Evolutionary conservation across 2,797 vertebrate genomes (phyloP), one percentile per base, ranked within the genome.

Genomic region (Cottoperca gobio): DNA sequence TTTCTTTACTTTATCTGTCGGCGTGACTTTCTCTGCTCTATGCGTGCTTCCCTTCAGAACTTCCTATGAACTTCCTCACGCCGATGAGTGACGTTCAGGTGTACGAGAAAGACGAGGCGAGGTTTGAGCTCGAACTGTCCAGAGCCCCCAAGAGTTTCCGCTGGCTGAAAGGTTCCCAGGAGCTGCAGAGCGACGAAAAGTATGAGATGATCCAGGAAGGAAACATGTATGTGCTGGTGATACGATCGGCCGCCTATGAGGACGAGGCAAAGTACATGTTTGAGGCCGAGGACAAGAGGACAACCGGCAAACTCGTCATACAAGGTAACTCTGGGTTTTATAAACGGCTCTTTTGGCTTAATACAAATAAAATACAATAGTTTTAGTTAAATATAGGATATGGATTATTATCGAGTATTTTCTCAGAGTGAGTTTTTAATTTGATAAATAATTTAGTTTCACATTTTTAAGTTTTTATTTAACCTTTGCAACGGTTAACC

Each of bases 221-320:
- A 54, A 97, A 96, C 49, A 93, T 93, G 57, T 95, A 96, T 13
- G 85, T 91, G 8, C 87, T 99, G 74, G 59, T 95, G 64, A 94
- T 99, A 86, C 97, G 94, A 81, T 95, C 93, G 2, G 96, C 95
- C 23, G 95, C 95, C 11, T 99, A 96, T 83, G 98, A 99, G 0
- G 98, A 99, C 75, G 98, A 99, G 88, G 97, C 96, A 7, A 99
- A 99, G 88, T 99, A 99, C 75, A 96, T 96, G 40, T 99, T 99
- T 90, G 98, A 99, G 92, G 97, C 97, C 0, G 98, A 99, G 85
- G 98, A 99, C 87, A 98, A 99, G 88, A 96, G 92, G 86, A 97
- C 96, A 4, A 92, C 93, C 14, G 96, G 86, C 76, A 99, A 99
- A 82, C 93, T 99, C 17, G 86, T 97, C 81, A 98, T 99, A 60